Evolutionary conservation across 2,113 vertebrate species (phyloP).

Genomic region (Egretta garzetta): DNA sequence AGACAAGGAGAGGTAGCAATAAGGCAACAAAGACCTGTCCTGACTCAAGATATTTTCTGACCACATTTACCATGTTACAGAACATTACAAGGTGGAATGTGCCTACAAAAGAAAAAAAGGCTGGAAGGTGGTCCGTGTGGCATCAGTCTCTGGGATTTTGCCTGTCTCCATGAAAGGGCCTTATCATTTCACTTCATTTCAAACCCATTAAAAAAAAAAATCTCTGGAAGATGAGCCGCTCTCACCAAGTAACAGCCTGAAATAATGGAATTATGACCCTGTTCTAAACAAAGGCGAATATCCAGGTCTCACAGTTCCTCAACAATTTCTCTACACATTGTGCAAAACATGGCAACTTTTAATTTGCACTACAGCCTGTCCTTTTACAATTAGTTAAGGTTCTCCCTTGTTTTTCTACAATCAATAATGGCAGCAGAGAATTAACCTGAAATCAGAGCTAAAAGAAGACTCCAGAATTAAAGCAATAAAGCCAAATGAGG

Average conservation of each 20-base stretch:
- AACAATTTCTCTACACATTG: background rate
- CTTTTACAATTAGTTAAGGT: background rate
- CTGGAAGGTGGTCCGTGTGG: background rate
- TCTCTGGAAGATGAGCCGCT: background rate
- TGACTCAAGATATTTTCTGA: background rate
- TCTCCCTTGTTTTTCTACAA: background rate
- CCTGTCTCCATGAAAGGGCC: background rate
- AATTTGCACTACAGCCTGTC: background rate
- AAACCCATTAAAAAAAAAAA: background rate
- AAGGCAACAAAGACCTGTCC: background rate
- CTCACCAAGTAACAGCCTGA: background rate
- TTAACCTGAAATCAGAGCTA: background rate
- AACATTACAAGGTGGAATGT: background rate
- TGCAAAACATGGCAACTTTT: background rate
- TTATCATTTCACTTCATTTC: background rate
- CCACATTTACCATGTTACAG: background rate
- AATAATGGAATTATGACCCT: background rate
- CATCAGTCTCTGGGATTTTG: background rate
- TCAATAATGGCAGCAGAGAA: background rate
- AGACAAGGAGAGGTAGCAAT: background rate
- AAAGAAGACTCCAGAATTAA: background rate
- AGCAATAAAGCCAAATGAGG: background rate
- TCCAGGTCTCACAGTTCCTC: background rate
- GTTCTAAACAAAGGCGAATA: background rate
- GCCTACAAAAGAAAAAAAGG: background rate